Evolutionary conservation across 1,140 invertebrate genomes (phyloP), one percentile per base, ranked within the genome.

Genomic region (Meloidogyne exigua): DNA sequence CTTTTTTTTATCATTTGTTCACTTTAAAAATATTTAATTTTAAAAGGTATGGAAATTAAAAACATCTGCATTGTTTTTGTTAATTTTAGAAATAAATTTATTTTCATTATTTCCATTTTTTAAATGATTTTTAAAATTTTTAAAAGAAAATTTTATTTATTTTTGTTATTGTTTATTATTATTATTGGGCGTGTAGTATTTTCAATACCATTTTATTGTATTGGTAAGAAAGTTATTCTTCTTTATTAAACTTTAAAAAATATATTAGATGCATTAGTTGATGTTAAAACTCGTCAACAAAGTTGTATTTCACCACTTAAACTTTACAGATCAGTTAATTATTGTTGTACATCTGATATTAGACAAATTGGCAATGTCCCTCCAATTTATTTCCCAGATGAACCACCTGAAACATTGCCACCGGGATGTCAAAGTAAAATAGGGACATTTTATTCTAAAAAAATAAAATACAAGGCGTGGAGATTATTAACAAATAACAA

Each of bases 141-240:
- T 57, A n/a, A n/a, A 57, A 57, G 18, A 57, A 57, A 57, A n/a
- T 57, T 57, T 57, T 57, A 57, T 57, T 57, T 57, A 57, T 57
- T 57, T 57, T n/a, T 57, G 4, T 57, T 57, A 57, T n/a, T 57
- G 21, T 57, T 57, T 57, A 7, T 7, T 57, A 57, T n/a, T 49
- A 49, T 49, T 57, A 9, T 57, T 18, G n/a, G 21, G 7, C 49
- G 18, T n/a, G n/a, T 57, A 57, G 49, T 57, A n/a, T 57, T n/a
- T 57, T 57, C 49, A n/a, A n/a, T n/a, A 7, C 18, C 18, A n/a
- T 57, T n/a, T 57, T 57, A 57, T 57, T 57, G 49, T 57, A 57
- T 57, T 57, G 49, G 49, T 57, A n/a, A n/a, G 49, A 18, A 49
- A 49, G 15, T 49, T 3, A 18, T 49, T 49, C 1, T n/a, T n/a